These are phyloP conservation scores for Mycalesis mineus DNA, from an alignment of 2,888 invertebrate genomes.

Conservation along the genomic window DNA sequence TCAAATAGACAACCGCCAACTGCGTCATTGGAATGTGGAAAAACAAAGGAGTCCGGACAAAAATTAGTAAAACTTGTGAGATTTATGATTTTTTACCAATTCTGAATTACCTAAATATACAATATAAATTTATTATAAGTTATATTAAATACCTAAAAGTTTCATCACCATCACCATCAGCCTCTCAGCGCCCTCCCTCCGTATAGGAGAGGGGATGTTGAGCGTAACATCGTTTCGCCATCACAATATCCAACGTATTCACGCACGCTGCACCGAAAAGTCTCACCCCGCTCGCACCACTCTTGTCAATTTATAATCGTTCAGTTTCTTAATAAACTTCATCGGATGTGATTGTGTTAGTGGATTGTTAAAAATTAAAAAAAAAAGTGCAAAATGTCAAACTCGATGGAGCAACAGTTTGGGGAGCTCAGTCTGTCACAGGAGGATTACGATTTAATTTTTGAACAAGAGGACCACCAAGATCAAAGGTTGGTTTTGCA, in stretches of 20 bases:
- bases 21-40: too few relatives aligned
- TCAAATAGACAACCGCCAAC: too few relatives aligned
- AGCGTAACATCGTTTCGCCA: too few relatives aligned
- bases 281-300: not conserved
- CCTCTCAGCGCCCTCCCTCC: too few relatives aligned
- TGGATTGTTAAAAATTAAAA: slow-evolving; percentile 19
- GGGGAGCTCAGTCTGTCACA: slow-evolving; percentile 83
- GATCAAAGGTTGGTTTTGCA: slow-evolving; percentile 75
- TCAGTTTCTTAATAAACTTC: slow-evolving; percentile 16
- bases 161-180: too few relatives aligned
- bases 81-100: too few relatives aligned
- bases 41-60: too few relatives aligned
- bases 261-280: slow-evolving; percentile 2
- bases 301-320: slow-evolving; percentile 2
- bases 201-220: too few relatives aligned
- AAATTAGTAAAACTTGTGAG: too few relatives aligned
- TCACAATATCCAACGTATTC: not conserved
- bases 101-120: too few relatives aligned
- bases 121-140: too few relatives aligned
- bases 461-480: slow-evolving; percentile 80
- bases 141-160: too few relatives aligned
- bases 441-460: slow-evolving; percentile 86
- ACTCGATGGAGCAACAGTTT: slow-evolving; percentile 81
- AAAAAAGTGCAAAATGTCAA: slow-evolving; percentile 49
- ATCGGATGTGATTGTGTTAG: slow-evolving; percentile 25